Evolutionary conservation across 2,888 invertebrate genomes (phyloP).

Genomic region (Caenorhabditis virilis): DNA sequence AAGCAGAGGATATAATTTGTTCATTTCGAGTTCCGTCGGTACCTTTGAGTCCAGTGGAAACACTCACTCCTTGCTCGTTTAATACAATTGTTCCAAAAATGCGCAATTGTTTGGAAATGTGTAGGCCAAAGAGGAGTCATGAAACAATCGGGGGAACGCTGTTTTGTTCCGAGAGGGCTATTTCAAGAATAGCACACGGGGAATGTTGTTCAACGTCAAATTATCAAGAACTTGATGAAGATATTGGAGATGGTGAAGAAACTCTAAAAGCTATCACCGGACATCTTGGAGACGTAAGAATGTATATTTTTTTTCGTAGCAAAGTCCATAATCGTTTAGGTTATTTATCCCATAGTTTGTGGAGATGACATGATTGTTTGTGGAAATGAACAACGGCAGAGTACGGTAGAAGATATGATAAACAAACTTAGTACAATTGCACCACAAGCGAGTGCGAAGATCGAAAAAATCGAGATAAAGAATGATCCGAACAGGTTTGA

Average conservation of each 20-base stretch:
- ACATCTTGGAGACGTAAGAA: constrained; percentile 44
- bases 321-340: constrained; percentile 34
- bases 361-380: constrained; percentile 58
- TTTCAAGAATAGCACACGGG: constrained; percentile 10
- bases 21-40: constrained; percentile 34
- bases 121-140: not conserved
- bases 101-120: constrained; percentile 10
- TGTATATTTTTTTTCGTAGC: not conserved
- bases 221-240: not conserved
- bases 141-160: constrained; percentile 5
- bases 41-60: constrained; percentile 33
- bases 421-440: constrained; percentile 26
- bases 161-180: constrained; percentile 16
- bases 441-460: constrained; percentile 12
- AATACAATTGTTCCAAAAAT: constrained; percentile 18
- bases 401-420: constrained; percentile 57
- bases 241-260: constrained; percentile 24
- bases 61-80: constrained; percentile 40
- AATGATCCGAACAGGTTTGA: constrained; percentile 21
- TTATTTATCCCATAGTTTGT: constrained; percentile 51
- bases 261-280: constrained; percentile 37
- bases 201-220: not conserved
- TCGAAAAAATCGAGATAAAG: constrained; percentile 8
- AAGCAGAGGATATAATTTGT: constrained; percentile 36
- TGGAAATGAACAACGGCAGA: constrained; percentile 51